Conservation (phyloP, 2,113 vertebrate species). For the Solea senegalensis region DNA sequence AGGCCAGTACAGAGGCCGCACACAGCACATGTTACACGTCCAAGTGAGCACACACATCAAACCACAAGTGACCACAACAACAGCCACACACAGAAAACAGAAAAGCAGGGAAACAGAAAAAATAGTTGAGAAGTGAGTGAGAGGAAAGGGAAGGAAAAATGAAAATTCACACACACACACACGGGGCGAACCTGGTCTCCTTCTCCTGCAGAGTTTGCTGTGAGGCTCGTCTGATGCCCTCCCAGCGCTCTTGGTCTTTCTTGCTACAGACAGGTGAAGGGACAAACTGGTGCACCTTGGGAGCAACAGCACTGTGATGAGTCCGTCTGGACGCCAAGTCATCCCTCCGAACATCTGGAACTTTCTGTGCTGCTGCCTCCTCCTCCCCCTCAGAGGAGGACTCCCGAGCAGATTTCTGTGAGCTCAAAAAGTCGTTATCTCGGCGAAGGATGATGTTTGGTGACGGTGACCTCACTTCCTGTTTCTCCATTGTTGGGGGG, state of each 20-base stretch:
- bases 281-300: conserved; percentile 82
- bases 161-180: neutral
- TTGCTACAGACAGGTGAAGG: conserved; percentile 82
- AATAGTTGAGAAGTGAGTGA: conserved; percentile 29
- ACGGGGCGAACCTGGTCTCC: conserved; percentile 68
- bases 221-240: conserved; percentile 79
- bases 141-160: conserved; percentile 31
- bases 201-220: conserved; percentile 78
- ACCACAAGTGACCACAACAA: conserved; percentile 35
- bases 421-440: conserved; percentile 86
- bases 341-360: conserved; percentile 92
- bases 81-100: conserved; percentile 33
- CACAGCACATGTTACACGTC: conserved; percentile 31
- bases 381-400: conserved; percentile 79
- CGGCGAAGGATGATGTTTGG: conserved; percentile 87
- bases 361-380: conserved; percentile 67
- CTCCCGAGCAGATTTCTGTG: conserved; percentile 81
- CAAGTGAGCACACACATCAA: conserved; percentile 29
- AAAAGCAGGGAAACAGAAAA: conserved; percentile 22
- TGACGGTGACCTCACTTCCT: conserved; percentile 63
- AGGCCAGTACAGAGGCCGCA: conserved; percentile 12
- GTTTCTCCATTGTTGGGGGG: conserved; percentile 72
- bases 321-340: conserved; percentile 90
- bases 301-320: conserved; percentile 80
- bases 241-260: conserved; percentile 83